Evolutionary conservation across 2,888 invertebrate genomes (phyloP).

Genomic region (Macrosoma leucophasiata): DNA sequence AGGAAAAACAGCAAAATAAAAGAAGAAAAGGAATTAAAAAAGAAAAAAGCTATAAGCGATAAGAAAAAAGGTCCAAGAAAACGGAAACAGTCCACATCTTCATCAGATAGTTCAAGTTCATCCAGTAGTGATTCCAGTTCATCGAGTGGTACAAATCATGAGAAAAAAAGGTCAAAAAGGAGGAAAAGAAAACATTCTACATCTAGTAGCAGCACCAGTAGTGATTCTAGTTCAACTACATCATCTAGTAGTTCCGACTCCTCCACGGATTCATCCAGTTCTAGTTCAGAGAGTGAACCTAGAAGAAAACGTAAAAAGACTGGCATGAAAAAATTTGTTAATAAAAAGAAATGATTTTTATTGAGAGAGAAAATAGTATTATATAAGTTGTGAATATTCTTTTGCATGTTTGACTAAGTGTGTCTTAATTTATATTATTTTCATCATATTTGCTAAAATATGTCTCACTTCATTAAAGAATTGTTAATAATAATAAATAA

Average conservation of each 20-base stretch:
- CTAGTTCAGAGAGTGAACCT: slow-evolving; percentile 52
- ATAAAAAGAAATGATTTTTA: slow-evolving; percentile 37
- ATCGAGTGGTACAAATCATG: slow-evolving; percentile 48
- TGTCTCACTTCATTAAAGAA: too few relatives aligned
- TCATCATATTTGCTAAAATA: too few relatives aligned
- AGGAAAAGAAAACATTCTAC: slow-evolving; percentile 48
- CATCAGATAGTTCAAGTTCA: slow-evolving; percentile 51
- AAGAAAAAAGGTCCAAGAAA: slow-evolving; percentile 28
- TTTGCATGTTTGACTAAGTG: too few relatives aligned
- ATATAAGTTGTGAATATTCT: too few relatives aligned
- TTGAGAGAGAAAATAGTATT: too few relatives aligned
- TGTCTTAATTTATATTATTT: too few relatives aligned
- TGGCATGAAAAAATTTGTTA: slow-evolving; percentile 33
- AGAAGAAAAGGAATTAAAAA: slow-evolving; percentile 16
- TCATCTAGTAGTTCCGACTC: slow-evolving; percentile 50
- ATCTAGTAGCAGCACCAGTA: slow-evolving; percentile 52
- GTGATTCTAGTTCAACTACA: slow-evolving; percentile 39
- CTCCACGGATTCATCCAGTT: slow-evolving; percentile 36
- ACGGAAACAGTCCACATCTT: slow-evolving; percentile 53
- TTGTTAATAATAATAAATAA: too few relatives aligned
- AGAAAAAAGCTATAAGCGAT: slow-evolving; percentile 23
- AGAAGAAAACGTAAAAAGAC: slow-evolving; percentile 38
- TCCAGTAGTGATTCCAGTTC: slow-evolving; percentile 54
- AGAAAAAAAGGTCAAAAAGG: slow-evolving; percentile 39
- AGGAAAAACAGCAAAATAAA: slow-evolving; percentile 14